Evolutionary conservation across 2,113 vertebrate species (phyloP), one percentile per base, ranked within the genome.

Genomic region (Paramisgurnus dabryanus): DNA sequence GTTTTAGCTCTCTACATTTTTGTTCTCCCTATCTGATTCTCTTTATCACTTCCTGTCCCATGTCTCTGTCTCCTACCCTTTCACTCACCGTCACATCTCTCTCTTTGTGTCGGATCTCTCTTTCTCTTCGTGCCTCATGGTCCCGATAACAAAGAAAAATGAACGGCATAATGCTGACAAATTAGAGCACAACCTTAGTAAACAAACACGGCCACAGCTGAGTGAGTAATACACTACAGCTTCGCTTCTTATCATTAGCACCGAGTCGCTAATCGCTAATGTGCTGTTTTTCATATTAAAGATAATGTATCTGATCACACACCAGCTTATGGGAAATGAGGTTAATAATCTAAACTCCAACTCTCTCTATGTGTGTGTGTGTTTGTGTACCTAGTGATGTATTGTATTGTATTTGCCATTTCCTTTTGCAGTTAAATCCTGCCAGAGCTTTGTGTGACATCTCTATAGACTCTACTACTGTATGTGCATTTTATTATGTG

Each of bases 131-230:
- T 64, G 70, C 79, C 27, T 60, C 71, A 65, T 6, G 15, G 80
- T 67, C 53, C 66, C 64, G 41, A 45, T 81, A 82, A 75, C 7
- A 76, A 69, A 87, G 89, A 91, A 79, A 82, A 89, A 86, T 84
- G 61, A 87, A 84, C 80, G 85, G 84, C 78, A 87, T 83, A 82
- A 40, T 7, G 64, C 73, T 40, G 60, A 83, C 83, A 87, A 89
- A 89, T 90, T 90, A 87, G 77, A 85, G 80, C 83, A 60, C 49
- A 78, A 77, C 85, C 85, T 77, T 63, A 71, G 87, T 80, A 82
- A 84, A 83, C 82, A 67, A 82, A 82, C 66, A 68, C 63, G n/a
- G 55, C 57, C 64, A 49, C 73, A 60, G 58, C n/a, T 64, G 73
- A 70, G 61, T 61, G 67, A 77, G 58, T 64, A 70, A 77, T 70